Evolutionary conservation across 2,888 invertebrate species (phyloP).

Genomic region (Phortica okadai): DNA sequence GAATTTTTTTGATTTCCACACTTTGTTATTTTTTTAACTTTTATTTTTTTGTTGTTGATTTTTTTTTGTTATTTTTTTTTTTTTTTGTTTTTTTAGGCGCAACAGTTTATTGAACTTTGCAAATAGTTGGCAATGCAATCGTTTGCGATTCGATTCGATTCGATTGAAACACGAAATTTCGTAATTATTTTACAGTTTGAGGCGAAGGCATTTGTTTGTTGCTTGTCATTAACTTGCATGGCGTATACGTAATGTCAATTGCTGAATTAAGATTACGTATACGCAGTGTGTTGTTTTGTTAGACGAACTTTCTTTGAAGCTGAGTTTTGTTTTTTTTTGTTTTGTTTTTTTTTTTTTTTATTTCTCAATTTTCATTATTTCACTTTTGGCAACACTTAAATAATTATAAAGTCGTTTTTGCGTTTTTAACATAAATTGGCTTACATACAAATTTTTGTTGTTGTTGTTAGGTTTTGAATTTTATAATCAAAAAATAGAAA

Average conservation of each 20-base stretch:
- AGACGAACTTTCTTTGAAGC: neutral
- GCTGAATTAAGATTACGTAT: neutral
- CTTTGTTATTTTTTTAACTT: neutral
- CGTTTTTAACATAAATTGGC: conserved; percentile 14
- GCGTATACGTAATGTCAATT: conserved; percentile 17
- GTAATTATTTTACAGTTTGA: neutral
- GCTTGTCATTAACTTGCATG: neutral
- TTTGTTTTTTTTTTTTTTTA: neutral
- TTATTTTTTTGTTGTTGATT: neutral
- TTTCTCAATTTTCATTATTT: neutral
- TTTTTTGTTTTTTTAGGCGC: conserved; percentile 8
- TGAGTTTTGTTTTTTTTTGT: neutral
- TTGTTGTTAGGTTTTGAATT: neutral
- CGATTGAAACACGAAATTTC: conserved; percentile 1
- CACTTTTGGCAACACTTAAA: neutral
- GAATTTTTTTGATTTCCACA: conserved; percentile 5
- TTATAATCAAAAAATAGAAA: neutral
- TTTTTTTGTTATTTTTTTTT: neutral
- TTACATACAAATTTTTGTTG: neutral
- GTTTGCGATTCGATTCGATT: neutral
- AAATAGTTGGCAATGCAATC: conserved; percentile 16
- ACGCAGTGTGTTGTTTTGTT: neutral
- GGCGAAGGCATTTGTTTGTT: neutral
- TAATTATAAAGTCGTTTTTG: neutral
- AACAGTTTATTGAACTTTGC: conserved; percentile 26